Conservation (phyloP, 2,113 vertebrate species). For the Cottus gobio region DNA sequence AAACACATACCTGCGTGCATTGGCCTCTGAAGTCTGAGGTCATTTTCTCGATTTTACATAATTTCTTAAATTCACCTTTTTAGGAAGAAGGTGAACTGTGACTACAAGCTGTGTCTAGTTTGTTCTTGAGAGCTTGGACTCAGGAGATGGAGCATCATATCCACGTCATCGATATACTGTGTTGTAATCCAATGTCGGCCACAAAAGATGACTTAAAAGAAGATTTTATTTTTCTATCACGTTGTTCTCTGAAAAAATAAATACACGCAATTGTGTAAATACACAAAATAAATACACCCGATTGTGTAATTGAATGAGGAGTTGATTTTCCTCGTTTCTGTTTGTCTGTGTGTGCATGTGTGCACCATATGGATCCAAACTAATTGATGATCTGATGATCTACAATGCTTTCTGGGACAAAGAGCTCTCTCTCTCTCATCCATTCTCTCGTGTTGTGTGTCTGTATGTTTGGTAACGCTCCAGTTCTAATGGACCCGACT, state of each 20-base stretch:
- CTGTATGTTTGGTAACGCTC: constrained; percentile 50
- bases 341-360: constrained; percentile 3
- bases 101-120: neutral
- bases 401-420: constrained; percentile 51
- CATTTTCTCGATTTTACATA: too few species aligned
- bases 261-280: constrained; percentile 14
- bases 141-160: constrained; percentile 7
- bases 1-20: constrained; percentile 38
- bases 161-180: neutral
- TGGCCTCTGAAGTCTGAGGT: too few species aligned
- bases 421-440: constrained; percentile 33
- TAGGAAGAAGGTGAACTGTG: constrained; percentile 47
- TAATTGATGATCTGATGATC: constrained; percentile 60
- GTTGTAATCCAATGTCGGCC: neutral
- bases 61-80: too few species aligned
- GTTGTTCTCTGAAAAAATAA: constrained; percentile 1
- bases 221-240: constrained; percentile 2
- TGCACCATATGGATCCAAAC: constrained; percentile 48
- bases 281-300: neutral
- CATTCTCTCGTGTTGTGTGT: constrained; percentile 24
- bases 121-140: constrained; percentile 4
- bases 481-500: constrained; percentile 58
- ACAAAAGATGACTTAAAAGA: neutral
- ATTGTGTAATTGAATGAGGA: constrained; percentile 19
- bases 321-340: neutral